Conservation (phyloP, 2,113 vertebrate species). For the Deroptyus accipitrinus region DNA sequence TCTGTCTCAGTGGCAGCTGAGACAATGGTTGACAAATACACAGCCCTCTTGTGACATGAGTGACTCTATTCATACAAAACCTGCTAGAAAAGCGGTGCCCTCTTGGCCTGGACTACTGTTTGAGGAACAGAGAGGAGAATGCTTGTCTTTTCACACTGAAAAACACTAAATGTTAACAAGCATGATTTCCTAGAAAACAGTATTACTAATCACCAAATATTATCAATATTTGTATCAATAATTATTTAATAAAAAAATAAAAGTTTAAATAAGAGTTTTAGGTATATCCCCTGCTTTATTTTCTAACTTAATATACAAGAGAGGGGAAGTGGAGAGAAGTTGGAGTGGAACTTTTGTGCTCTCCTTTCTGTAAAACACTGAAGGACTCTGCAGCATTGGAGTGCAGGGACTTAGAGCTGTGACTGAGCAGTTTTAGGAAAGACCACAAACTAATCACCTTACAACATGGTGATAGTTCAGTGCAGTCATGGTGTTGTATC, state of each 20-base stretch:
- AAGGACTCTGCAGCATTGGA: not conserved
- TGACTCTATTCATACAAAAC: not conserved
- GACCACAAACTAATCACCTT: not conserved
- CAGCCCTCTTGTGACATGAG: not conserved
- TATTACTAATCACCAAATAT: not conserved
- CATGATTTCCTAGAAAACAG: not conserved
- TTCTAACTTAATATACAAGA: not conserved
- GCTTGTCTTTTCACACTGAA: not conserved
- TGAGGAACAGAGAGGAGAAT: not conserved
- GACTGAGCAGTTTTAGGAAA: not conserved
- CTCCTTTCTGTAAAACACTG: not conserved
- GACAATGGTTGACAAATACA: not conserved
- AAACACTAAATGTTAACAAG: not conserved
- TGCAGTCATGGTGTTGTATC: not conserved
- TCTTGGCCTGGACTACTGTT: not conserved
- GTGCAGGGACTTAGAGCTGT: not conserved
- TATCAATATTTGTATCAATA: not conserved
- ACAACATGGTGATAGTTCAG: not conserved
- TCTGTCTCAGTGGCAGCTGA: not conserved
- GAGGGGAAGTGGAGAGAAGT: not conserved
- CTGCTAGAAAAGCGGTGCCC: not conserved
- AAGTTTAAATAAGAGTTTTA: not conserved
- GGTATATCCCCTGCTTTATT: not conserved
- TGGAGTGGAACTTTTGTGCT: not conserved
- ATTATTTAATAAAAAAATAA: not conserved